These are phyloP conservation scores for Pavo muticus DNA, from an alignment of 2,113 vertebrate species.

Conservation along the genomic window DNA sequence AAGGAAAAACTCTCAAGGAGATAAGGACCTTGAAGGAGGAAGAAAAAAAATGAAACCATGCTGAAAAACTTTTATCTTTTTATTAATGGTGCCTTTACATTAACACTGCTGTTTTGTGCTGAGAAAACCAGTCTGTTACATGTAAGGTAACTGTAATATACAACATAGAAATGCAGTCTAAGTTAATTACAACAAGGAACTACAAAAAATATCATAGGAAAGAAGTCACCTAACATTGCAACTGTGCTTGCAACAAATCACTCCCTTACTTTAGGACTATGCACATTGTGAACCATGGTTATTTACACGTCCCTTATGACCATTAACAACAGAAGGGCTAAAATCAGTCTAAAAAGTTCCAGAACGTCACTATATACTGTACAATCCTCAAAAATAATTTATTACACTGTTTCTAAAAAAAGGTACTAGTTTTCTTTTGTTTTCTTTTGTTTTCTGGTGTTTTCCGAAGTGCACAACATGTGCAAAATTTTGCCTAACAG, in stretches of 20 bases:
- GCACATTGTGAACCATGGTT: constrained; percentile 82
- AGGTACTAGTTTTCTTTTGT: constrained; percentile 80
- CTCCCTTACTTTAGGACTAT: constrained; percentile 79
- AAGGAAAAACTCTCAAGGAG: not conserved
- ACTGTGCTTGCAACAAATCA: constrained; percentile 82
- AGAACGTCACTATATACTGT: constrained; percentile 95
- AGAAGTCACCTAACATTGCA: constrained; percentile 89
- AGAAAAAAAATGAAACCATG: constrained; percentile 66
- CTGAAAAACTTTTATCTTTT: constrained; percentile 80
- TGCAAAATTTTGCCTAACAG: constrained; percentile 87
- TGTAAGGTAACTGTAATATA: constrained; percentile 93
- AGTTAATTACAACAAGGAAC: constrained; percentile 93
- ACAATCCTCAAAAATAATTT: constrained; percentile 99
- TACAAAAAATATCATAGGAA: constrained; percentile 90
- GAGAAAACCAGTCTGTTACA: constrained; percentile 91
- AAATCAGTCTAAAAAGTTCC: constrained; percentile 94
- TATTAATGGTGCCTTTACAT: constrained; percentile 81
- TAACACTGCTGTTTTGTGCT: constrained; percentile 91
- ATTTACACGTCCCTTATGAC: constrained; percentile 88
- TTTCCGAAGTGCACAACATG: constrained; percentile 77
- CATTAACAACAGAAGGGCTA: constrained; percentile 88
- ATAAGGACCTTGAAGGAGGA: not conserved
- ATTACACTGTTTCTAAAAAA: constrained; percentile 94
- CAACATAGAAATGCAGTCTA: constrained; percentile 95
- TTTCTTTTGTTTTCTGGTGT: constrained; percentile 64